Percentiles rank a stretch among this genome's conserved stretches.
Conservation (phyloP, 2,797 vertebrate species). For the Chiroxiphia lanceolata region DNA sequence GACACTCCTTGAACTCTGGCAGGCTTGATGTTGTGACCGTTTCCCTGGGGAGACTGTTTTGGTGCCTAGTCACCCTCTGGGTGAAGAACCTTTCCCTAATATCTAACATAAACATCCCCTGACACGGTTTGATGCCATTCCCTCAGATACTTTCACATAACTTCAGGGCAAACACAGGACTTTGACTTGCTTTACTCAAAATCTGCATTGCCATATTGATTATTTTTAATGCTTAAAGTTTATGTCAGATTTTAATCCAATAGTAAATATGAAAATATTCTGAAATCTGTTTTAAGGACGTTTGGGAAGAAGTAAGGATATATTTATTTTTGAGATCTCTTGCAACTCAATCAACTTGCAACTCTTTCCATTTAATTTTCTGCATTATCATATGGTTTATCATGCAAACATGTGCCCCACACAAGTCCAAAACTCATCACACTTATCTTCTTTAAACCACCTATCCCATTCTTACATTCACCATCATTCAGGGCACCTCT, state of each 20-base stretch:
- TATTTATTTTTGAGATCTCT: background rate
- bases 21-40: background rate
- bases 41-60: background rate
- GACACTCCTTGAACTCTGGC: background rate
- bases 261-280: background rate
- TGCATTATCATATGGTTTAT: background rate
- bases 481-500: background rate
- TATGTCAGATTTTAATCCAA: background rate
- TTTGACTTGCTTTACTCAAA: background rate
- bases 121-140: background rate
- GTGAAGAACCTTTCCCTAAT: background rate
- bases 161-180: background rate
- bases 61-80: background rate
- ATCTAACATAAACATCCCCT: background rate
- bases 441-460: background rate
- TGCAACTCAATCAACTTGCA: background rate
- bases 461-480: background rate
- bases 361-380: background rate
- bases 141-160: background rate
- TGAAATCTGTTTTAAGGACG: background rate
- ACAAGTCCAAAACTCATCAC: background rate
- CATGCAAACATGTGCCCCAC: background rate
- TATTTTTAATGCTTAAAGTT: background rate
- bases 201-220: background rate
- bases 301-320: background rate